phyloP scores from a whole-genome alignment of 1,140 invertebrate genomes.

The Drosophila ficusphila region DNA sequence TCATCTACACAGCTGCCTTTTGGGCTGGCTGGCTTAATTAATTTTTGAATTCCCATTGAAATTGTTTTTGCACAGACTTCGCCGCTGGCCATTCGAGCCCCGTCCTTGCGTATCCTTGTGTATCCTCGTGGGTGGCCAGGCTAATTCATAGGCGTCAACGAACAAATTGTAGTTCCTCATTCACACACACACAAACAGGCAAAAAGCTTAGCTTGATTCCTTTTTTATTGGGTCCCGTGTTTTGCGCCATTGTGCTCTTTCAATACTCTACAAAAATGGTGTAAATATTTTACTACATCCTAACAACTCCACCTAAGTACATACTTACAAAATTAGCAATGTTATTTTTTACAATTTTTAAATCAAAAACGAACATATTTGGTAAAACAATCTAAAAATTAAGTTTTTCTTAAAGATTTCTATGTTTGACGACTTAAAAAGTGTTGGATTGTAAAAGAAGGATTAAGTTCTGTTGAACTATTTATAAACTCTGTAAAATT shows the following conservation, averaged over 20 bases:
- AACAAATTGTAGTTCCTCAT: conserved; percentile 72
- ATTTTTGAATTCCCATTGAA: conserved; percentile 76
- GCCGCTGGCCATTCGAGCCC: conserved; percentile 38
- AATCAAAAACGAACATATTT: too few species aligned
- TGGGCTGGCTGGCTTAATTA: conserved; percentile 66
- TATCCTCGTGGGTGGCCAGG: conserved; percentile 32
- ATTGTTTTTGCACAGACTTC: conserved; percentile 64
- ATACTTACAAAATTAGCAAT: too few species aligned
- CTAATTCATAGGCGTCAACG: conserved; percentile 74
- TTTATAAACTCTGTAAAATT: too few species aligned
- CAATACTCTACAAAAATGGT: conserved; percentile 12
- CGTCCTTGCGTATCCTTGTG: conserved; percentile 23
- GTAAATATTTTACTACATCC: too few species aligned
- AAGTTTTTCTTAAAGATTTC: too few species aligned
- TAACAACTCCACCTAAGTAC: too few species aligned
- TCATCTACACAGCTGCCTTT: conserved; percentile 20
- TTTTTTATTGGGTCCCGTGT: conserved; percentile 1
- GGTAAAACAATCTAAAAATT: too few species aligned
- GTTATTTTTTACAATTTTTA: too few species aligned
- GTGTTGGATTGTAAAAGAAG: too few species aligned
- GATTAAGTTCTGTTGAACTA: too few species aligned
- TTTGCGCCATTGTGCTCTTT: neutral
- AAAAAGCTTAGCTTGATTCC: conserved; percentile 19
- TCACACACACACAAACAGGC: conserved; percentile 22
- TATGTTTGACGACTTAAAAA: too few species aligned